Evolutionary conservation across 1,140 invertebrate species (phyloP).

Genomic region (Galleria mellonella): DNA sequence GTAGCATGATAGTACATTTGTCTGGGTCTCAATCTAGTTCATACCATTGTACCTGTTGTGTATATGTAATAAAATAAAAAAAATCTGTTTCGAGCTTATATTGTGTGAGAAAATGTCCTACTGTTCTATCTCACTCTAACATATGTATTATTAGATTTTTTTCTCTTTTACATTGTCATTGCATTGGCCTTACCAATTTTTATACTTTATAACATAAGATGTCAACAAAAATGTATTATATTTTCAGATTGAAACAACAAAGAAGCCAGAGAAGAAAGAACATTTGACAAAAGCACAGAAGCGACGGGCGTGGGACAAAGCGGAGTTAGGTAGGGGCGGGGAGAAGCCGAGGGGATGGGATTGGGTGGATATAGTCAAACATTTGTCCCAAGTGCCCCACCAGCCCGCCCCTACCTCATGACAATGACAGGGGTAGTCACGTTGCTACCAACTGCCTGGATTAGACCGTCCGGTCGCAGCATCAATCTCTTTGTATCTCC

Average conservation of each 20-base stretch:
- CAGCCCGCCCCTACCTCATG: constrained; percentile 41
- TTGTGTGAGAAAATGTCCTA: too few relatives aligned
- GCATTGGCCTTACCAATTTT: too few relatives aligned
- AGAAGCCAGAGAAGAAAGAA: constrained; percentile 83
- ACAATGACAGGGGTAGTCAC: constrained; percentile 13
- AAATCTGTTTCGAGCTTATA: too few relatives aligned
- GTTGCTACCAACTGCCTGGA: neutral
- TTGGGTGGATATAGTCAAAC: constrained; percentile 96
- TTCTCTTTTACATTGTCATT: too few relatives aligned
- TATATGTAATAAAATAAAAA: too few relatives aligned
- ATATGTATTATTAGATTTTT: too few relatives aligned
- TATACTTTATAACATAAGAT: too few relatives aligned
- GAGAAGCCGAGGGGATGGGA: constrained; percentile 92
- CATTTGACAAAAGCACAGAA: constrained; percentile 95
- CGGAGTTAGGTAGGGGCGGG: constrained; percentile 86
- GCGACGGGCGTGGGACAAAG: constrained; percentile 87
- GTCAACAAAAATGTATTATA: neutral
- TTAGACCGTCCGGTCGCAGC: neutral
- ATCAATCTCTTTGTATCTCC: too few relatives aligned
- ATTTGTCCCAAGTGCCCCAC: constrained; percentile 85
- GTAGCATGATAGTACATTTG: too few relatives aligned
- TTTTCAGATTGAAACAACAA: constrained; percentile 58
- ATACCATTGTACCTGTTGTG: too few relatives aligned
- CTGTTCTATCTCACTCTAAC: too few relatives aligned
- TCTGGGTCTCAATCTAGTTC: too few relatives aligned